phyloP scores from a whole-genome alignment of 2,888 invertebrate species.

The Julus scandinavius region DNA sequence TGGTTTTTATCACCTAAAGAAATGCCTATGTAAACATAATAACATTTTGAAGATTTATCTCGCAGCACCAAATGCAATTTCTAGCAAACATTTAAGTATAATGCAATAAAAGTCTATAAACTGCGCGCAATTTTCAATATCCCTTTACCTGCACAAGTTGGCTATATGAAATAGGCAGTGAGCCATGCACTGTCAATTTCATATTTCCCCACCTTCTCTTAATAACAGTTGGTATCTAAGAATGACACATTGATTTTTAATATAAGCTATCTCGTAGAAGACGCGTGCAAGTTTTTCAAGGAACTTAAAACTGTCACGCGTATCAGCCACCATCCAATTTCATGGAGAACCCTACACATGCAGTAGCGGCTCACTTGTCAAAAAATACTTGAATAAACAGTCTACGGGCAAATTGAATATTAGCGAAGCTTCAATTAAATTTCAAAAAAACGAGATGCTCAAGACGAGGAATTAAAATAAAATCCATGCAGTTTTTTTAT shows the following conservation, averaged over 20 bases:
- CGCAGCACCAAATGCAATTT: slow-evolving; percentile 37
- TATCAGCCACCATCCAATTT: slow-evolving; percentile 5
- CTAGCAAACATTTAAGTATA: slow-evolving; percentile 32
- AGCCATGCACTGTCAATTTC: slow-evolving; percentile 17
- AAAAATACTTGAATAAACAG: slow-evolving; percentile 25
- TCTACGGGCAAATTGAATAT: slow-evolving; percentile 30
- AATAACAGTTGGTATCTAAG: slow-evolving; percentile 36
- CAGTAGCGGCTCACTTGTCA: background rate
- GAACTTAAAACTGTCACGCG: slow-evolving; percentile 37
- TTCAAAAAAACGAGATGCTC: background rate
- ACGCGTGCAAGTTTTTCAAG: background rate
- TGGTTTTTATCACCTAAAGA: slow-evolving; percentile 23
- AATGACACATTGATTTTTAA: slow-evolving; percentile 46
- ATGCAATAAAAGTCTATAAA: slow-evolving; percentile 40
- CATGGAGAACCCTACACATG: background rate
- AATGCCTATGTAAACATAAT: slow-evolving; percentile 40
- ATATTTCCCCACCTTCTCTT: slow-evolving; percentile 32
- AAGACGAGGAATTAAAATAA: slow-evolving; percentile 12
- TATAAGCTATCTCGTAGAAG: slow-evolving; percentile 25
- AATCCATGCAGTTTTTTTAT: background rate
- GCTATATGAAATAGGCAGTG: background rate
- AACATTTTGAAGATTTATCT: slow-evolving; percentile 35
- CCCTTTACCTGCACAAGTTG: background rate
- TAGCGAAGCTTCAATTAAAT: slow-evolving; percentile 31
- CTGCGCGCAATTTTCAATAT: slow-evolving; percentile 1